Base-by-base conservation (phyloP, 2,797 vertebrate species). In the Geotria australis region DNA sequence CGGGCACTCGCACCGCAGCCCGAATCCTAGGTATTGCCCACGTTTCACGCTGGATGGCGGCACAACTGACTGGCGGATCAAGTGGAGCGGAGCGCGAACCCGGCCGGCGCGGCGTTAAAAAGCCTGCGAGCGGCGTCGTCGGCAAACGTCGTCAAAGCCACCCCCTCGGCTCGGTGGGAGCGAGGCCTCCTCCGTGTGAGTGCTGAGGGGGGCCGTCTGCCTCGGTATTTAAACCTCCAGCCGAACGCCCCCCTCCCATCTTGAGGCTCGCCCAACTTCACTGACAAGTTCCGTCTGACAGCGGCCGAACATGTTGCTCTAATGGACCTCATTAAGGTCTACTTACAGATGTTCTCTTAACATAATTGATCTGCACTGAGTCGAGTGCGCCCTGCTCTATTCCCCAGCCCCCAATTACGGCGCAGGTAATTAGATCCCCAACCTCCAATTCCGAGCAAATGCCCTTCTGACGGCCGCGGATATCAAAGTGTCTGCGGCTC, bases 331-430 rank as follows among this genome's bases (percentile, higher is more conserved):
- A 94, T 95, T 93, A 96, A 88, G 84, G 81, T 85, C 84, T 93
- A 88, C 89, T 96, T 94, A 95, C 89, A 95, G 89, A 91, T 91
- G 88, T 94, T 95, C 88, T 93, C 85, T 94, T 96, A 94, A 89
- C 89, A 95, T 94, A 93, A 95, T 94, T 96, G 89, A 96, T 96
- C 89, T 89, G 85, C 80, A 81, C 85, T 79, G 86, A 89, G 85
- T 88, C 84, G 86, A 91, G 86, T 91, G 85, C 83, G 79, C 81
- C 80, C 85, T 79, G 83, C 78, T 81, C 83, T 85, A 96, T 93
- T 96, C 89, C 89, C 88, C 77, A 89, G 84, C 83, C 85, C 81
- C 89, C 89, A 94, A 96, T 96, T 96, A 95, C 81, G 80, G 83
- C 79, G 79, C 51, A 80, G 80, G 84, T 94, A 96, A 96, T 91